Conservation (phyloP, 1,140 invertebrate species). For the Stegodyphus mimosarum region DNA sequence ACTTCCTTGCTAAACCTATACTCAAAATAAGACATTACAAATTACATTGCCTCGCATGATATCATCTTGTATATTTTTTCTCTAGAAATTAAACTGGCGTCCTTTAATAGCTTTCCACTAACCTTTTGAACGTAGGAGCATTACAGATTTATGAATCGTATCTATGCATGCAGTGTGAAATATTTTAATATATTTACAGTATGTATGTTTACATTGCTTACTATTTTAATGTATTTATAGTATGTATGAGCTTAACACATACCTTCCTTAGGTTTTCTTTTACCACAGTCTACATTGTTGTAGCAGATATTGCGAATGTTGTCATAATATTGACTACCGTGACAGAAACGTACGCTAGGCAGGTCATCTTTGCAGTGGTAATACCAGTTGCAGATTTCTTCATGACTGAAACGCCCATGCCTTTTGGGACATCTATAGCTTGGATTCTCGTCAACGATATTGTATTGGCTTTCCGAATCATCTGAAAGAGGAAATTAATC, state of each 20-base stretch:
- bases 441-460: conserved; percentile 25
- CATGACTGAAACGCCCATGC: conserved; percentile 36
- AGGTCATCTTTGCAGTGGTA: conserved; percentile 48
- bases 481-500: conserved; percentile 34
- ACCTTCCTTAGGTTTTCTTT: conserved; percentile 26
- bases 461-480: conserved; percentile 19
- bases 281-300: conserved; percentile 38
- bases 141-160: too few species aligned
- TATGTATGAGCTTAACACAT: neutral
- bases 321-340: conserved; percentile 15
- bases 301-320: neutral
- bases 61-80: too few species aligned
- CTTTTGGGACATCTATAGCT: neutral
- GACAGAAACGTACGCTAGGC: neutral
- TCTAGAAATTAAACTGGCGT: too few species aligned
- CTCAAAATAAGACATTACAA: too few species aligned
- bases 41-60: too few species aligned
- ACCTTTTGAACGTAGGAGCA: too few species aligned
- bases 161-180: too few species aligned
- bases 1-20: too few species aligned
- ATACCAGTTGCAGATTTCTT: conserved; percentile 50
- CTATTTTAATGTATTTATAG: too few species aligned
- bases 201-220: too few species aligned
- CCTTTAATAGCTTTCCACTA: too few species aligned
- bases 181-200: too few species aligned